phyloP scores from a whole-genome alignment of 2,113 vertebrate genomes.

The Oriolus oriolus region DNA sequence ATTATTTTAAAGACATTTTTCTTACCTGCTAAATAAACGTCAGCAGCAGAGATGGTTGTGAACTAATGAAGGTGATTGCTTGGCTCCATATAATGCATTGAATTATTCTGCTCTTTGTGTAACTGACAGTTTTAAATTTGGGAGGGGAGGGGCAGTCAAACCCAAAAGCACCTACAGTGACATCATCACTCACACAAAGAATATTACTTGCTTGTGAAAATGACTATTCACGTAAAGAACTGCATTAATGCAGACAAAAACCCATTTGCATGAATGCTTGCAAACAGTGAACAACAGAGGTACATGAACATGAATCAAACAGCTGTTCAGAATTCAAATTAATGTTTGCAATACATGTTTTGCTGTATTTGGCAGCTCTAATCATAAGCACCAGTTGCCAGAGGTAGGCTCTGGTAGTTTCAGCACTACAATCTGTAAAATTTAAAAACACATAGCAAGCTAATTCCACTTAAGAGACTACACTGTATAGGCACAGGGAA shows the following conservation, averaged over 20 bases:
- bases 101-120: not conserved
- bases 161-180: not conserved
- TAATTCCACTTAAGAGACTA: not conserved
- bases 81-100: not conserved
- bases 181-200: not conserved
- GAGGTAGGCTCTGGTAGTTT: slow-evolving; percentile 8
- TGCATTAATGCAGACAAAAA: slow-evolving; percentile 49
- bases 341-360: slow-evolving; percentile 49
- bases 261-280: slow-evolving; percentile 51
- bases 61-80: not conserved
- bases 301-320: slow-evolving; percentile 45
- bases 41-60: not conserved
- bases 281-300: slow-evolving; percentile 53
- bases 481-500: not conserved
- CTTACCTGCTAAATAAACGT: not conserved
- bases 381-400: slow-evolving; percentile 32
- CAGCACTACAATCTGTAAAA: not conserved
- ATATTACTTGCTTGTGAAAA: slow-evolving; percentile 18
- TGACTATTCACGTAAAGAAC: slow-evolving; percentile 12
- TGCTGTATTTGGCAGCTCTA: slow-evolving; percentile 32
- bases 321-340: slow-evolving; percentile 61
- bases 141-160: not conserved
- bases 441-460: not conserved
- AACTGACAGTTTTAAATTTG: not conserved
- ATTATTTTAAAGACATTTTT: not conserved